Evolutionary conservation across 2,888 invertebrate genomes (phyloP), one percentile per base, ranked within the genome.

Genomic region (Spicauda simplicius): DNA sequence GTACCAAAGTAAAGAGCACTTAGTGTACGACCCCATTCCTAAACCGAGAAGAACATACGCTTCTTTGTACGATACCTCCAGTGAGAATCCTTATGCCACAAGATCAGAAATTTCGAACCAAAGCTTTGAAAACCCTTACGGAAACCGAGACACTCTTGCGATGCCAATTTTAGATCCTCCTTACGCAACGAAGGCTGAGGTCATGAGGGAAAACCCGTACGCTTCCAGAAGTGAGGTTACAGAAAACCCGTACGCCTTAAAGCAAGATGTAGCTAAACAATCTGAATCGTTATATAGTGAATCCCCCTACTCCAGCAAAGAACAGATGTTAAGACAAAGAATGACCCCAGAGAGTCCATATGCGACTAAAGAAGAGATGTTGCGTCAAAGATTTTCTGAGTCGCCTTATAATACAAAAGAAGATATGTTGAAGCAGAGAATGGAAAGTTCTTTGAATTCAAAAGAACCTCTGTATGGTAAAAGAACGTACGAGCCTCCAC

Each of bases 1-100:
- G 75, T 93, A 93, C 90, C 93, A 93, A 91, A 91, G 91, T 73
- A 93, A 92, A 85, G 91, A 92, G 58, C 91, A 90, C 76, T 78
- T 92, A 76, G 82, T 93, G 71, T 93, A 93, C 73, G 93, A 93
- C 71, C 91, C 91, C 76, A 92, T 93, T 72, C 93, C 93, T 79
- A 93, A 93, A 78, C 93, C 93, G 58, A 86, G 91, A 77, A 83
- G 93, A 74, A 93, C 93, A 25, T 93, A 93, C 71, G 88, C 93
- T 69, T 91, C 93, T 64, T 69, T 89, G 19, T 91, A 91, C 72
- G 93, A 93, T 77, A 90, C 92, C 59, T 90, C 91, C 41, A 86
- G 83, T 71, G 93, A 92, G 76, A 92, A 90, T 63, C 87, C 92
- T 59, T 92, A 91, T 68, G 85, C 81, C 11, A 89, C 84, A 70